Evolutionary conservation across 2,113 vertebrate genomes (phyloP).

Genomic region (Saimiri boliviensis): DNA sequence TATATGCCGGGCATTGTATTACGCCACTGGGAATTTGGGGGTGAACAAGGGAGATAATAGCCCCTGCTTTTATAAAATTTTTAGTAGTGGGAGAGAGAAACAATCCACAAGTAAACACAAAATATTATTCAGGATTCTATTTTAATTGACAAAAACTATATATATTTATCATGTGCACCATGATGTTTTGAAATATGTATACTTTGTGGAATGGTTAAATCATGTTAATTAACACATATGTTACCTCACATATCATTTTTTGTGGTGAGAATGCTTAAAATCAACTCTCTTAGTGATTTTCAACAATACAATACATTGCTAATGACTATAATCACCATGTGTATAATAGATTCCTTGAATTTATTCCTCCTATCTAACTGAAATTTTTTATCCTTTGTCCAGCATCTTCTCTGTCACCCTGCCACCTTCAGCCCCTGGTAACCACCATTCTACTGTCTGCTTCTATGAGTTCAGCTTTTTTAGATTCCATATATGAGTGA

Average conservation of each 20-base stretch:
- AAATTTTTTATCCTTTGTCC: background rate
- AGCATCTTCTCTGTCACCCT: background rate
- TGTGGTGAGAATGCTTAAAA: background rate
- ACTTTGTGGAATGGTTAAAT: background rate
- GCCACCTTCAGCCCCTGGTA: background rate
- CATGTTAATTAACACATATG: background rate
- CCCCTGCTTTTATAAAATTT: background rate
- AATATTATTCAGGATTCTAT: background rate
- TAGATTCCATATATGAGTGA: background rate
- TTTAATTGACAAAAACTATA: background rate
- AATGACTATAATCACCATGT: background rate
- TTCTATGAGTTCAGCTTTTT: background rate
- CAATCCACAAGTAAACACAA: background rate
- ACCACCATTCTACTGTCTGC: background rate
- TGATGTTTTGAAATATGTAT: background rate
- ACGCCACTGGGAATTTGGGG: background rate
- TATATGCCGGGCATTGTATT: background rate
- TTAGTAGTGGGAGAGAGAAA: background rate
- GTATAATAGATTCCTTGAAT: background rate
- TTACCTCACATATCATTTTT: background rate
- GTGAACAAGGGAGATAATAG: background rate
- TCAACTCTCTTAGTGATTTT: background rate
- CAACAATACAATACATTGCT: background rate
- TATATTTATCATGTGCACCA: background rate
- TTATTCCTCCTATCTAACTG: background rate